These are phyloP conservation scores for Mechanitis messenoides DNA, from an alignment of 2,888 invertebrate genomes.

Conservation along the genomic window DNA sequence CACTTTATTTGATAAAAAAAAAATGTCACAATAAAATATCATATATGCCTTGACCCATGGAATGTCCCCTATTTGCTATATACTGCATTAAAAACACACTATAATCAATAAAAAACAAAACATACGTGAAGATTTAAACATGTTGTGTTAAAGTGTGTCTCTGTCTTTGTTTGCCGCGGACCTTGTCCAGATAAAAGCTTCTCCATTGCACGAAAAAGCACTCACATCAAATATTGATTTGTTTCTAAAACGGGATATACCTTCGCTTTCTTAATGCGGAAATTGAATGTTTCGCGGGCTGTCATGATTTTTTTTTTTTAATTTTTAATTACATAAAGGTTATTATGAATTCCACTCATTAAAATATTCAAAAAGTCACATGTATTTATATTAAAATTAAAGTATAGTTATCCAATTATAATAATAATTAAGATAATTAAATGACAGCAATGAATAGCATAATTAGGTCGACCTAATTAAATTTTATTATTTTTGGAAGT, in stretches of 20 bases:
- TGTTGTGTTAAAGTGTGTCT: slow-evolving; percentile 68
- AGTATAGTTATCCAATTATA: slow-evolving; percentile 1
- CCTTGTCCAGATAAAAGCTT: slow-evolving; percentile 77
- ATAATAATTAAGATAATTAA: slow-evolving; percentile 1
- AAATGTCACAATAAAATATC: no score
- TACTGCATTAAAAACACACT: slow-evolving; percentile 11
- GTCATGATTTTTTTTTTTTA: slow-evolving; percentile 7
- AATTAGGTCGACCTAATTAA: slow-evolving; percentile 14
- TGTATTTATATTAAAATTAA: slow-evolving; percentile 1
- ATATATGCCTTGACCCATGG: neutral
- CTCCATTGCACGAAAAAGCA: slow-evolving; percentile 76
- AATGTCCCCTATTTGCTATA: slow-evolving; percentile 17
- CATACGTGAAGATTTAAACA: slow-evolving; percentile 40
- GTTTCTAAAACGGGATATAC: slow-evolving; percentile 71
- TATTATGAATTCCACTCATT: no score
- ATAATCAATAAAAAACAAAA: slow-evolving; percentile 31
- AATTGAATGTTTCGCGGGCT: slow-evolving; percentile 14
- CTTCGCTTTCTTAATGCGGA: slow-evolving; percentile 48
- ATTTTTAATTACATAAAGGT: no score
- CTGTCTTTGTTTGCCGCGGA: slow-evolving; percentile 70
- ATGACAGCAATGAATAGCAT: slow-evolving; percentile 3
- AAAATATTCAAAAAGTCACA: neutral
- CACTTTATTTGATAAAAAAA: no score
- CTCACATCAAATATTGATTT: slow-evolving; percentile 77
- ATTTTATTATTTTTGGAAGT: slow-evolving; percentile 7